Evolutionary conservation across 1,140 invertebrate species (phyloP), one percentile per base, ranked within the genome.

Genomic region (Idris sp.): DNA sequence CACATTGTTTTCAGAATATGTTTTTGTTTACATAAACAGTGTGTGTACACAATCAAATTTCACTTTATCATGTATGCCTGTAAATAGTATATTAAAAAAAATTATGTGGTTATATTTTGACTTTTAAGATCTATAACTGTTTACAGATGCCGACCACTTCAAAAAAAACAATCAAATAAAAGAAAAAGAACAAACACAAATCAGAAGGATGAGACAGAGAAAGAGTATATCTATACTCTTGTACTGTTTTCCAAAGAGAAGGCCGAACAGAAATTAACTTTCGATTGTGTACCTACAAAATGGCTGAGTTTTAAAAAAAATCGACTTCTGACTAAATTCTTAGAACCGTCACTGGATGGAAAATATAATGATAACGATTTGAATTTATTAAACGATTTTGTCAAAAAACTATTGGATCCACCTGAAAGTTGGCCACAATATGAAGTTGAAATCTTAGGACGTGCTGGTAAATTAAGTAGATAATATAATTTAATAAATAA

Each of bases 401-500:
- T 46, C 15, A 19, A 46, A 46, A 16, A 13, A 14, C 10, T 14
- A 35, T 35, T 19, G 4, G 28, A 19, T 46, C 15, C 46, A 10
- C 46, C 46, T 7, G 46, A 49, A 18, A 11, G 15, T 35, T 49
- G 46, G 46, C 46, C 46, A 10, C 1, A 16, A 22, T 49, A 49
- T 35, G 30, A 49, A 49, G 31, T 49, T 6, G 28, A 49, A 11
- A 35, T 49, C 2, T 8, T 28, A 6, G 46, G 46, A 18, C 30
- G 28, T 19, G 30, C 28, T 13, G 10, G 46, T 49, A 49, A 49
- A 18, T 30, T 49, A 25, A n/a, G n/a, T n/a, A n/a, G n/a, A n/a
- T n/a, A n/a, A n/a, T n/a, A n/a, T n/a, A n/a, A n/a, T n/a, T n/a
- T n/a, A n/a, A n/a, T n/a, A n/a, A n/a, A n/a, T n/a, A n/a, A n/a